phyloP scores from a whole-genome alignment of 2,888 invertebrate species.

The Brachypalpus laphriformis region DNA sequence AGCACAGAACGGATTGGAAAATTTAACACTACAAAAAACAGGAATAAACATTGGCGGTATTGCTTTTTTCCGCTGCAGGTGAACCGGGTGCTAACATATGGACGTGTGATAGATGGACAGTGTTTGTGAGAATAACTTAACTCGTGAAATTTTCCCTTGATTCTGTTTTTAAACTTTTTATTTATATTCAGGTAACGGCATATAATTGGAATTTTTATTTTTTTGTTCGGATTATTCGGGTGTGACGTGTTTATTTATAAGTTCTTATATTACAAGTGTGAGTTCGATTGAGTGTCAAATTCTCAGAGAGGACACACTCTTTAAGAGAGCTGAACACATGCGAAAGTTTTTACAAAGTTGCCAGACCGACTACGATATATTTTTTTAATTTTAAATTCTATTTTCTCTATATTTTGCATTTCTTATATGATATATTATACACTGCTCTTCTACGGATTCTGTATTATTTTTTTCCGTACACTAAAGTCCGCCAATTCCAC shows the following conservation, averaged over 20 bases:
- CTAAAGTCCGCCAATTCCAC: slow-evolving; percentile 47
- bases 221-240: slow-evolving; percentile 1
- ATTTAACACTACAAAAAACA: neutral
- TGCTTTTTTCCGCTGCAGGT: slow-evolving; percentile 12
- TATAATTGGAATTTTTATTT: neutral
- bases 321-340: slow-evolving; percentile 28
- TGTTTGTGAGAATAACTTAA: slow-evolving; percentile 6
- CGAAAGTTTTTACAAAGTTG: slow-evolving; percentile 20
- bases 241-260: slow-evolving; percentile 41
- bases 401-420: slow-evolving; percentile 46
- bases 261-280: neutral
- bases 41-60: neutral
- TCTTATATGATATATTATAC: slow-evolving; percentile 35
- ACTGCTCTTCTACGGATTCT: slow-evolving; percentile 19
- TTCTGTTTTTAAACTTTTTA: neutral
- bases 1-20: neutral
- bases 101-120: slow-evolving; percentile 9
- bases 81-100: neutral
- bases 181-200: neutral
- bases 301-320: neutral
- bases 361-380: neutral
- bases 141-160: neutral
- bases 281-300: neutral
- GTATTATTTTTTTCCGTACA: slow-evolving; percentile 11
- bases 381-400: slow-evolving; percentile 5